Evolutionary conservation across 2,113 vertebrate genomes (phyloP).

Genomic region (Glareola pratincola): DNA sequence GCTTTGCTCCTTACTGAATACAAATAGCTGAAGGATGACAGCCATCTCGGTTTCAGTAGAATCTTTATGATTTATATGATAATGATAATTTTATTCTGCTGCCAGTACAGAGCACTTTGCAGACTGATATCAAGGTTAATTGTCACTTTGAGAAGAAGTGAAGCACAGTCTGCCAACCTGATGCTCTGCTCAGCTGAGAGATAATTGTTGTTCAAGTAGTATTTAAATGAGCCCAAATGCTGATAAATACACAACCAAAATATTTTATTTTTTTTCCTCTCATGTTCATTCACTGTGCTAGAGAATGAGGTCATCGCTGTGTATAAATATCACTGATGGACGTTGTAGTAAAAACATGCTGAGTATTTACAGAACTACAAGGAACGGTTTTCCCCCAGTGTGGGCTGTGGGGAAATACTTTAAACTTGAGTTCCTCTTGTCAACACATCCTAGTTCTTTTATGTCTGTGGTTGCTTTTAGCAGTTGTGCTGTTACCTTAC

Average conservation of each 20-base stretch:
- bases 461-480: neutral
- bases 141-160: conserved; percentile 55
- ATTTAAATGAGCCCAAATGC: conserved; percentile 41
- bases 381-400: neutral
- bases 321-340: conserved; percentile 19
- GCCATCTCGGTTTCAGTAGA: conserved; percentile 21
- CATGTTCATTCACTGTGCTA: neutral
- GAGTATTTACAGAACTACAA: neutral
- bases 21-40: conserved; percentile 14
- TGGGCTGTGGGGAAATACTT: conserved; percentile 4
- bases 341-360: neutral
- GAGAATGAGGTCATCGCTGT: conserved; percentile 25
- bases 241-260: conserved; percentile 36
- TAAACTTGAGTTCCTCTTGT: conserved; percentile 16
- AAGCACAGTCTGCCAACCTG: conserved; percentile 35
- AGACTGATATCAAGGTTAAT: conserved; percentile 66
- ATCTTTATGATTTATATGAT: conserved; percentile 45
- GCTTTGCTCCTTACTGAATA: neutral
- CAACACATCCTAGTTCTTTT: conserved; percentile 4
- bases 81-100: conserved; percentile 59
- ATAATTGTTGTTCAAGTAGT: conserved; percentile 41
- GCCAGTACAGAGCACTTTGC: conserved; percentile 44
- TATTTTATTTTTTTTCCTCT: neutral
- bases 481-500: neutral
- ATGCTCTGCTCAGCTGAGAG: conserved; percentile 43